Conservation (phyloP, 64 coral and sea anemone genomes). For the Porites australiensis region DNA sequence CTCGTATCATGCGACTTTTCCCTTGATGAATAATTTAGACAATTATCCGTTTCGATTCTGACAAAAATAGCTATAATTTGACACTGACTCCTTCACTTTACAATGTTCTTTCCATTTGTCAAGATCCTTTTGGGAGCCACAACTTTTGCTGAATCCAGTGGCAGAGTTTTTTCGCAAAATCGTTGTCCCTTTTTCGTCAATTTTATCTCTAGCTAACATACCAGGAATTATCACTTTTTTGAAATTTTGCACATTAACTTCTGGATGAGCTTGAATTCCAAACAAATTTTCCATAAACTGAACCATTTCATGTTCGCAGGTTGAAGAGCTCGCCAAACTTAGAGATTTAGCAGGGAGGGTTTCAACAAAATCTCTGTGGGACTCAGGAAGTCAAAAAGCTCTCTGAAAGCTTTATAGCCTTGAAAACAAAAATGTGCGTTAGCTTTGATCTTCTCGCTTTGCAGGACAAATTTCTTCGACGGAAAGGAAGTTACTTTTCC, state of each 20-base stretch:
- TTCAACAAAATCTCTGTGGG: constrained; percentile 71
- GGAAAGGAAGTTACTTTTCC: constrained; percentile 38
- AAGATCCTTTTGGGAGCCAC: no score
- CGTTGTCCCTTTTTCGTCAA: constrained; percentile 2
- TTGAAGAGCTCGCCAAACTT: constrained; percentile 65
- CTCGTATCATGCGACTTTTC: no score
- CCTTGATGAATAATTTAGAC: no score
- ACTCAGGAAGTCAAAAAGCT: constrained; percentile 62
- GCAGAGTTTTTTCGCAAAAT: constrained; percentile 10
- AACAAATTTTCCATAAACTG: constrained; percentile 61
- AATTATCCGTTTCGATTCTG: no score
- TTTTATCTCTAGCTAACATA: background rate
- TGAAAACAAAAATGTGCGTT: background rate
- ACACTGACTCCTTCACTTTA: no score
- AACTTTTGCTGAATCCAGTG: constrained; percentile 16
- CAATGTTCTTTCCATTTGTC: no score
- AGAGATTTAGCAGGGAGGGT: constrained; percentile 56
- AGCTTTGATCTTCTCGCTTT: constrained; percentile 24
- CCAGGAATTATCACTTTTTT: constrained; percentile 5
- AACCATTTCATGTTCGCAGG: constrained; percentile 77
- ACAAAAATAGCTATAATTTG: no score
- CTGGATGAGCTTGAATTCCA: constrained; percentile 77
- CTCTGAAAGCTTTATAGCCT: background rate
- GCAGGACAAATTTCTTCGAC: constrained; percentile 54
- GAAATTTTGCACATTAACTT: constrained; percentile 28